Evolutionary conservation across 2,888 invertebrate species (phyloP), one percentile per base, ranked within the genome.

Genomic region (Unio delphinus): DNA sequence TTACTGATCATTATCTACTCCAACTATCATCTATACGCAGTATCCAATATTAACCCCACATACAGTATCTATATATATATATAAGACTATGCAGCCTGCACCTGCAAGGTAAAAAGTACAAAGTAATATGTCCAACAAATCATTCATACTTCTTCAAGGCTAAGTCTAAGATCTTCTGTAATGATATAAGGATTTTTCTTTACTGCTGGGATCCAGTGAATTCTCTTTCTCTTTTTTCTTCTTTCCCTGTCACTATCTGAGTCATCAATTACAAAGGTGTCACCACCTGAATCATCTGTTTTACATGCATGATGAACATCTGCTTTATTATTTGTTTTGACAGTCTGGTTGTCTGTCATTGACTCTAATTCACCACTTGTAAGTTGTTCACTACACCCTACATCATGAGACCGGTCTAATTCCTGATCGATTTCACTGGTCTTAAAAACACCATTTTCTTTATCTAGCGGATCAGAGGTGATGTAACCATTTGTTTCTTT

Each of bases 81-180:
- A 0, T 59, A 59, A 18, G 11, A 15, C 59, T 11, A 59, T 0
- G 3, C 23, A 18, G 59, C 3, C 11, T 59, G 26, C 59, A 59
- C 3, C 18, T 23, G 3, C 0, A 11, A 59, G 8, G 26, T 28
- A 28, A 56, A 45, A 45, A 15, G 15, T 45, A 45, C 3, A 55
- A 26, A 0, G 26, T 6, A 54, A 11, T n/a, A 8, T 18, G 11
- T 4, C 23, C 63, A 26, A 17, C n/a, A 61, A 61, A n/a, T 18
- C 57, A 55, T 17, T 2, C 45, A 26, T 74, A 87, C 87, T 83
- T 87, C 87, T 72, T 86, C 86, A 58, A 81, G 69, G 34, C 75
- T 80, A 8, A 87, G 65, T 60, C 84, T 75, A 8, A 86, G 73
- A 15, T 75, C 73, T 62, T 87, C 87, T 55, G 73, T 70, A 8